A percentile compares a stretch with the other conserved stretches of the same genome.
phyloP scores from a whole-genome alignment of 2,888 invertebrate species.

The Ornithoptera alexandrae region DNA sequence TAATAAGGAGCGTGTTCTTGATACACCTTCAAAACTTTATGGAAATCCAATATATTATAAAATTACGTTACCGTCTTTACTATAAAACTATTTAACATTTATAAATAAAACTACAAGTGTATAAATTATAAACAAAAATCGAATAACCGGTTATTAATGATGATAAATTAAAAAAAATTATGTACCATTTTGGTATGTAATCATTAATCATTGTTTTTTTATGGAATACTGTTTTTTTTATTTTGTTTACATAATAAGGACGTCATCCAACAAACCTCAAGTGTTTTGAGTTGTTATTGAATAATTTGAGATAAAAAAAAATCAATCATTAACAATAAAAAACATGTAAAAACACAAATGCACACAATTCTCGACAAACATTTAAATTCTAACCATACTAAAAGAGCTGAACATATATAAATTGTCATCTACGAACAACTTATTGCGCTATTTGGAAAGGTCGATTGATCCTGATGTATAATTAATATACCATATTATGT shows the following conservation, averaged over 20 bases:
- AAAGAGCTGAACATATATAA: slow-evolving; percentile 21
- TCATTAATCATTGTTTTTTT: neutral
- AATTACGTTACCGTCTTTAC: too few species aligned
- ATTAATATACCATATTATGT: neutral
- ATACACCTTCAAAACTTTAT: too few species aligned
- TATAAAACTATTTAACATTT: too few species aligned
- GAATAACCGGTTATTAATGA: too few species aligned
- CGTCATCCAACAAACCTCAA: neutral
- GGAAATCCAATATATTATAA: too few species aligned
- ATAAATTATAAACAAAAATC: too few species aligned
- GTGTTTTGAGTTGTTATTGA: neutral
- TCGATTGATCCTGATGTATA: slow-evolving; percentile 12
- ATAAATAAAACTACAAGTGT: too few species aligned
- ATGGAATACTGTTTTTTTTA: neutral
- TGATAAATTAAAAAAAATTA: too few species aligned
- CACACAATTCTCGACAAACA: neutral
- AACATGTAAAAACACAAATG: neutral
- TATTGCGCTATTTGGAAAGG: slow-evolving; percentile 15
- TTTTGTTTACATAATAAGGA: neutral
- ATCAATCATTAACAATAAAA: neutral
- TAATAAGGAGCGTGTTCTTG: too few species aligned
- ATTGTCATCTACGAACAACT: slow-evolving; percentile 11
- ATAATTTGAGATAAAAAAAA: neutral
- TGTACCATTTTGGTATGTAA: neutral
- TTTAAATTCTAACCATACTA: slow-evolving; percentile 10